Evolutionary conservation across 2,797 vertebrate genomes (phyloP), one percentile per base, ranked within the genome.

Genomic region (Tolypeutes matacus): DNA sequence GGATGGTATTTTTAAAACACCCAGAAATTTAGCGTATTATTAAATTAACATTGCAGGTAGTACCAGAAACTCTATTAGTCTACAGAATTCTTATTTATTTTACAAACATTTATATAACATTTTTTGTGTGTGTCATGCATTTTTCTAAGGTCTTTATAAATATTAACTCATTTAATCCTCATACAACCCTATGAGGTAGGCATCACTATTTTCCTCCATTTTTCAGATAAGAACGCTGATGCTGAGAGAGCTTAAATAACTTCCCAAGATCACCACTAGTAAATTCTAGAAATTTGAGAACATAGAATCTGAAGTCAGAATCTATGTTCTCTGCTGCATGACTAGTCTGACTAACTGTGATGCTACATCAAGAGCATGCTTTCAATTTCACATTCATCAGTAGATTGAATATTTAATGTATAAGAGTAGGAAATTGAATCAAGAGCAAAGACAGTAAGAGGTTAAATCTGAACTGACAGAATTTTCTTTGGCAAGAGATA

Each of bases 41-140:
- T 70, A 82, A 72, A 67, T 70, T 51, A n/a, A 69, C 69, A 25
- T 91, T 72, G 12, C 2, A 72, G 27, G 53, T 77, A 95, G 80
- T 69, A 67, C 8, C 12, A 65, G 85, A 31, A 69, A 70, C 9
- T 83, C 27, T 56, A 39, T 27, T 31, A 46, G 4, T 29, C 4
- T 94, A 58, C 20, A 93, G 27, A 95, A 64, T 10, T 64, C 73
- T 75, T 92, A 1, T 34, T 77, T 93, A 88, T 80, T 95, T 72
- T 92, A 51, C 20, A 46, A 39, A 42, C 7, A 65, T 49, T 49
- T 84, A 76, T 67, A 36, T 25, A 58, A 10, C 46, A 91, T 78
- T 83, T 83, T 17, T 17, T 56, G 56, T 3, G 39, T 62, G 6
- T 36, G 36, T 10, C 31, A 4, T 25, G 70, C 15, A 31, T 49